Evolutionary conservation across 2,113 vertebrate species (phyloP), one percentile per base, ranked within the genome.

Genomic region (Perca flavescens): DNA sequence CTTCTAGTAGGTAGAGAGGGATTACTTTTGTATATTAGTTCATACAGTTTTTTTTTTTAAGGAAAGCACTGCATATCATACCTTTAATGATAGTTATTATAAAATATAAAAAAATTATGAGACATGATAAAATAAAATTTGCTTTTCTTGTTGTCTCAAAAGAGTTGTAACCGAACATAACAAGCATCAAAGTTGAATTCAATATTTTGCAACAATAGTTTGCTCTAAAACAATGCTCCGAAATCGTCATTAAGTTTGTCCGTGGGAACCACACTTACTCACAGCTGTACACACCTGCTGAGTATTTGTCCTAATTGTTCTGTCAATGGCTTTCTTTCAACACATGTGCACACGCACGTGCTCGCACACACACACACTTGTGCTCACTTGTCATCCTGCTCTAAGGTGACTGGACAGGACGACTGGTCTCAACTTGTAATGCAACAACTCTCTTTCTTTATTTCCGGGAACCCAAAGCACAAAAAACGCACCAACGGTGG

Each of bases 271-370:
- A 66, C 9, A 31, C 36, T 14, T 11, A 64, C 60, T 8, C 53
- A 76, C 64, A 69, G 73, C 80, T 82, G 63, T 11, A 53, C 72
- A 70, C 66, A 71, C 74, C 66, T 72, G 53, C 50, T 58, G 12
- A 77, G 43, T n/a, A 64, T 65, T 63, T 34, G 73, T 28, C 11
- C 40, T 64, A 15, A 28, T 16, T 50, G 58, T n/a, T 54, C 49
- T 65, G 63, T 22, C 63, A 31, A 22, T 47, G n/a, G 6, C 7
- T 16, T 62, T 34, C 47, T 9, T 67, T 58, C 17, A 66, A 50
- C 54, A 34, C 21, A 60, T 57, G 28, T 19, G 15, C n/a, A 19
- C 46, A 22, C 49, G 54, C 12, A 22, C 40, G 25, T 25, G 25
- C 31, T 15, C 52, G 19, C 14, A 36, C 17, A 11, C 50, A 21